Conservation (phyloP, 2,113 vertebrate species). For the Leptocoma aspasia region DNA sequence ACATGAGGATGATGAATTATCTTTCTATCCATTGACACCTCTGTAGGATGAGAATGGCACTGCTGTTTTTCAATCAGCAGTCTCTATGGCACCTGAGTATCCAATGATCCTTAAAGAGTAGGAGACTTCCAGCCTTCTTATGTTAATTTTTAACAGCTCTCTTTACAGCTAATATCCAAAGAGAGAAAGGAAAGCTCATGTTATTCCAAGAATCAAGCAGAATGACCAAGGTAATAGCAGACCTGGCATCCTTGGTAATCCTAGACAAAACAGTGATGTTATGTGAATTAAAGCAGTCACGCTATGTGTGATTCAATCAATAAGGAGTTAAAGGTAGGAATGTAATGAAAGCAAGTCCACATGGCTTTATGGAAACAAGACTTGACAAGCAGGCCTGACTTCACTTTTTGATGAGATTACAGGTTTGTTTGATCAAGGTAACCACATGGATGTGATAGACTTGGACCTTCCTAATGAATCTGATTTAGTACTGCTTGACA, state of each 20-base stretch:
- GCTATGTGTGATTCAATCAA: background rate
- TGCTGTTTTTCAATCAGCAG: background rate
- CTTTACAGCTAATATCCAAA: background rate
- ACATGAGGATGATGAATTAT: background rate
- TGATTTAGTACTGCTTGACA: constrained; percentile 61
- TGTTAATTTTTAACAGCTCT: background rate
- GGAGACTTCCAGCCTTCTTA: background rate
- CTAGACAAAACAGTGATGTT: background rate
- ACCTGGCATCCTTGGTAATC: background rate
- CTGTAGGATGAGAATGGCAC: constrained; percentile 2
- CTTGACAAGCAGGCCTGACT: constrained; percentile 54
- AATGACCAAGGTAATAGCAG: background rate
- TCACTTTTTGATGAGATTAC: constrained; percentile 59
- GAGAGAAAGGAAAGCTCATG: background rate
- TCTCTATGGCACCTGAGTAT: background rate
- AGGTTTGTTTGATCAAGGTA: constrained; percentile 63
- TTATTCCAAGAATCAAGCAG: background rate
- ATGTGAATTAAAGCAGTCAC: background rate
- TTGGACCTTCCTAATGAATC: constrained; percentile 62
- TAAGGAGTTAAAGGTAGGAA: constrained; percentile 7
- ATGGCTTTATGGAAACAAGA: constrained; percentile 39
- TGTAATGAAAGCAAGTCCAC: constrained; percentile 24
- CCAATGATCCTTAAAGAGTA: background rate
- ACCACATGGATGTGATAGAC: constrained; percentile 53
- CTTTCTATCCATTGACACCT: background rate